Evolutionary conservation across 2,797 vertebrate genomes (phyloP).

Genomic region (Mycteria americana): DNA sequence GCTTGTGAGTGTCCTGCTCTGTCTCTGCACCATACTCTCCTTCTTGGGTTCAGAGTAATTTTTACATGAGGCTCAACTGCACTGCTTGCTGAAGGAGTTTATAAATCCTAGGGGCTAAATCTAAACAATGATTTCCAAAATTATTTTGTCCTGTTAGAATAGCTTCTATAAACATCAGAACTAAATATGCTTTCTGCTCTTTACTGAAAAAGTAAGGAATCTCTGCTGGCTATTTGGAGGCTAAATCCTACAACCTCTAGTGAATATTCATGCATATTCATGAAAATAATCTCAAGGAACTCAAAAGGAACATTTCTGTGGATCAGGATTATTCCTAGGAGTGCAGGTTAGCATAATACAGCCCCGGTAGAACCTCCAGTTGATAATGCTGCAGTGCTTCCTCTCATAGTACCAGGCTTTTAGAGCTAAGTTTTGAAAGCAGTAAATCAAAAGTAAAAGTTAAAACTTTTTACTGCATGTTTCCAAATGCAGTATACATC

Average conservation of each 20-base stretch:
- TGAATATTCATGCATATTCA: not conserved
- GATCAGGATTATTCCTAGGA: not conserved
- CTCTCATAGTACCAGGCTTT: not conserved
- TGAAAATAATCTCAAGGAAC: not conserved
- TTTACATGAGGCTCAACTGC: not conserved
- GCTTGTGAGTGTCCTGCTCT: fast-evolving
- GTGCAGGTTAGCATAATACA: not conserved
- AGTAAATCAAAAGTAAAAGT: slow-evolving; percentile 23
- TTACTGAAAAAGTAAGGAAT: not conserved
- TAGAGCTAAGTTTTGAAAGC: not conserved
- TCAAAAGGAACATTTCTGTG: not conserved
- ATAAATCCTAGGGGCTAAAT: not conserved
- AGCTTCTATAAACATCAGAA: not conserved
- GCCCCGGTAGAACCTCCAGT: not conserved
- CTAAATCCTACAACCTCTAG: not conserved
- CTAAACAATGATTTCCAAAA: not conserved
- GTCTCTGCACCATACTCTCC: not conserved
- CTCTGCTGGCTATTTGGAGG: not conserved
- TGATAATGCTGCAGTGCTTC: not conserved
- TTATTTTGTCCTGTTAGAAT: not conserved
- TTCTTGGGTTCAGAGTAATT: not conserved
- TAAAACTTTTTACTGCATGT: not conserved
- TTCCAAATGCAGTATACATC: not conserved
- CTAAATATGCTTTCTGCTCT: not conserved
- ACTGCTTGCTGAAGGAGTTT: not conserved